These are phyloP conservation scores for Haliclystus octoradiatus DNA, from an alignment of 30 jellyfish, hydroid and myxozoan species.

Conservation along the genomic window DNA sequence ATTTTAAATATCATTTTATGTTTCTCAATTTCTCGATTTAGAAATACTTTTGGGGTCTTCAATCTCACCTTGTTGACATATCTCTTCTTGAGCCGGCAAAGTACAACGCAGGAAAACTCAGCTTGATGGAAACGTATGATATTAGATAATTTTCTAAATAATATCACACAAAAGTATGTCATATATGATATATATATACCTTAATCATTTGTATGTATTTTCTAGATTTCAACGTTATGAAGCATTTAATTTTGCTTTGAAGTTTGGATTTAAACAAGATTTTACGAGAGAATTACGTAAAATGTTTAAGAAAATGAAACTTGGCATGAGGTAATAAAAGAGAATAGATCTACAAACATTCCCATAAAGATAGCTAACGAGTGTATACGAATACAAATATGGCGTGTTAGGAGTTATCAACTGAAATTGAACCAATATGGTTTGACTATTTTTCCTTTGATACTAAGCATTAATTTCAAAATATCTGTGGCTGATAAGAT, in stretches of 20 bases:
- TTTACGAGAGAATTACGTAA: constrained; percentile 23
- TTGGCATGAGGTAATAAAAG: constrained; percentile 37
- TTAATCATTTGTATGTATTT: background rate
- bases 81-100: constrained; percentile 45
- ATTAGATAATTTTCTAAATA: background rate
- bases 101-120: background rate
- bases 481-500: no score
- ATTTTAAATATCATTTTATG: no score
- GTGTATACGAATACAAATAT: no score
- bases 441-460: no score
- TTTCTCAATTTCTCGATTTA: constrained; percentile 8
- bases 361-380: no score
- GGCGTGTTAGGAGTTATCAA: no score
- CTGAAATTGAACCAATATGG: no score
- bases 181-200: background rate
- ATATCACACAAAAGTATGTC: background rate
- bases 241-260: constrained; percentile 61
- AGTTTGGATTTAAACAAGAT: constrained; percentile 51
- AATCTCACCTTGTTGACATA: constrained; percentile 57
- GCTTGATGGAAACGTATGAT: background rate
- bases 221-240: constrained; percentile 77
- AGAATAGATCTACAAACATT: no score
- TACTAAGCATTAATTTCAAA: no score
- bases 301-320: constrained; percentile 37
- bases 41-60: constrained; percentile 87